Evolutionary conservation across 2,113 vertebrate genomes (phyloP).

Genomic region (Seriola rivoliana): DNA sequence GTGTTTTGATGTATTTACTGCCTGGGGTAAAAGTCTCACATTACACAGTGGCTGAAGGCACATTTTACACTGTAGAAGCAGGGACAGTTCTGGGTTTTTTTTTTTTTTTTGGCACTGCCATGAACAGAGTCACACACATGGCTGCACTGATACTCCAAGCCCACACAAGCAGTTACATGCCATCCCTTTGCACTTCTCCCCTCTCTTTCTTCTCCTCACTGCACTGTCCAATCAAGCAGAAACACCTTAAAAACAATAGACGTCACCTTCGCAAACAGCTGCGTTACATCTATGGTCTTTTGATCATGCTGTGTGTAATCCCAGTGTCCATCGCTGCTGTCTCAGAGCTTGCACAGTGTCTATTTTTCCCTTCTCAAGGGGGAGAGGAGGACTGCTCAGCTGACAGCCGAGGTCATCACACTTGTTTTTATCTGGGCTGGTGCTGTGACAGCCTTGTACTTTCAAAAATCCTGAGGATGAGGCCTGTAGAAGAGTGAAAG

Average conservation of each 20-base stretch:
- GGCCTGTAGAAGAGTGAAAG: conserved; percentile 7
- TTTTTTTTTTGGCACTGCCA: conserved; percentile 30
- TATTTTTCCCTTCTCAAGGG: conserved; percentile 45
- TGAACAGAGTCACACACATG: conserved; percentile 11
- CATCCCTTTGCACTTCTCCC: conserved; percentile 11
- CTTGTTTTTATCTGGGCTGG: conserved; percentile 59
- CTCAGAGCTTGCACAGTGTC: conserved; percentile 34
- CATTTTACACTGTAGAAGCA: conserved; percentile 15
- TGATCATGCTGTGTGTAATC: conserved; percentile 43
- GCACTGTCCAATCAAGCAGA: conserved; percentile 18
- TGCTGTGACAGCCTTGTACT: conserved; percentile 56
- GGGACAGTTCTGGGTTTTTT: not conserved
- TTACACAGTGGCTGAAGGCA: conserved; percentile 15
- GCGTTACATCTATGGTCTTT: conserved; percentile 30
- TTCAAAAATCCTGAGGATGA: conserved; percentile 35
- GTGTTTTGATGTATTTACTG: conserved; percentile 45
- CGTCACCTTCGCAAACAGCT: conserved; percentile 46
- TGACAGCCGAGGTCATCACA: conserved; percentile 66
- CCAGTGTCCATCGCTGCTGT: conserved; percentile 40
- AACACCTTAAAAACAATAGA: conserved; percentile 38
- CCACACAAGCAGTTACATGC: conserved; percentile 29
- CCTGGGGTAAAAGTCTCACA: conserved; percentile 29
- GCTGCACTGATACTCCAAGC: conserved; percentile 31
- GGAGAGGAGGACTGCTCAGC: conserved; percentile 33
- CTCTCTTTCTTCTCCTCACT: conserved; percentile 4